Percentiles rank a stretch among this genome's conserved stretches.
Conservation (phyloP, 1,140 invertebrate species). For the Saxidomus purpurata region DNA sequence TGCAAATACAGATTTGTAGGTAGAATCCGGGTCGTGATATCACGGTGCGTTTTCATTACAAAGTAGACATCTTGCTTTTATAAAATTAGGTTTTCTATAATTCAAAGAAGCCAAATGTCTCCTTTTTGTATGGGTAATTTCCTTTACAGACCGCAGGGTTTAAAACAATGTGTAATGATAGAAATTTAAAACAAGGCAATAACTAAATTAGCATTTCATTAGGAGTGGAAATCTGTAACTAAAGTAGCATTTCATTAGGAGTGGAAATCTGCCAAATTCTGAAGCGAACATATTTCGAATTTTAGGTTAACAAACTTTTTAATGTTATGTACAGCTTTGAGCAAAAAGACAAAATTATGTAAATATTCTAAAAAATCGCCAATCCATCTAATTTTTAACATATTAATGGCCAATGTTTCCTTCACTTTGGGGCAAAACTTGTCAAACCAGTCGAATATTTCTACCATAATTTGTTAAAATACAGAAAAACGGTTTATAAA, state of each 20-base stretch:
- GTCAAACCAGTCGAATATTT: slow-evolving; percentile 35
- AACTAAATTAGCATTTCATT: neutral
- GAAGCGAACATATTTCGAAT: too few species aligned
- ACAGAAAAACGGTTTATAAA: neutral
- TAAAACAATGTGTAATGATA: neutral
- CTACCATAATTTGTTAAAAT: slow-evolving; percentile 25
- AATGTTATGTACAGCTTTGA: too few species aligned
- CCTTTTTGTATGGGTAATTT: neutral
- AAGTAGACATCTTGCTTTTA: neutral
- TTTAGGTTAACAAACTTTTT: too few species aligned
- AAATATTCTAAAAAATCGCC: neutral
- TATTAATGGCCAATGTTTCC: slow-evolving; percentile 14
- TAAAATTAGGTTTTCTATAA: neutral
- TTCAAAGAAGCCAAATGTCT: neutral
- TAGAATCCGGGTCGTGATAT: neutral
- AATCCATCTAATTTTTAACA: slow-evolving; percentile 6
- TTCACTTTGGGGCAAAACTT: slow-evolving; percentile 29
- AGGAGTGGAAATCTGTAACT: too few species aligned
- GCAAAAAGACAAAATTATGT: neutral
- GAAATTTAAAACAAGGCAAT: neutral
- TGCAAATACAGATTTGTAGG: neutral
- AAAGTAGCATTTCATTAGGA: too few species aligned
- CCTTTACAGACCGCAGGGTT: neutral
- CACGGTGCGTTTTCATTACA: neutral
- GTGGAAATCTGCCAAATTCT: too few species aligned